Percentiles rank a stretch among this genome's conserved stretches.
phyloP scores from a whole-genome alignment of 2,888 invertebrate species.

The Prosopocoilus inquinatus region DNA sequence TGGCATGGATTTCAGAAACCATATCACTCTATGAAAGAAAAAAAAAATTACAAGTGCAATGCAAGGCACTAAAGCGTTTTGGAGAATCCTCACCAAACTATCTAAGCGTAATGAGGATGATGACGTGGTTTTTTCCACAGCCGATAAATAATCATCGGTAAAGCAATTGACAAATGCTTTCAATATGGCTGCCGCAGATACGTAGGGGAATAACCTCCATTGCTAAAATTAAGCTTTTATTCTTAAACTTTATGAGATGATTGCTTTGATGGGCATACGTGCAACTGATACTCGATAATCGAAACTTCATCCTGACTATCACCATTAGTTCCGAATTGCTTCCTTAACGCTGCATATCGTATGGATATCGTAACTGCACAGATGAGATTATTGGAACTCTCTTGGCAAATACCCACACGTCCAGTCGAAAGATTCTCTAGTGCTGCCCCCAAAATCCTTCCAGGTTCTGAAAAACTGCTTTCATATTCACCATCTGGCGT shows the following conservation, averaged over 20 bases:
- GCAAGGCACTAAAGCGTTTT: not conserved
- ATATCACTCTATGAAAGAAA: constrained; percentile 57
- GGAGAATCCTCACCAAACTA: constrained; percentile 38
- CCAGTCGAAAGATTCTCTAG: constrained; percentile 86
- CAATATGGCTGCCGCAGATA: constrained; percentile 67
- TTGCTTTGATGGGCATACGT: constrained; percentile 55
- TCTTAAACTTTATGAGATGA: not conserved
- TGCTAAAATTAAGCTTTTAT: constrained; percentile 60
- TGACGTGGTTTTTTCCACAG: constrained; percentile 65
- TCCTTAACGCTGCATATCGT: constrained; percentile 75
- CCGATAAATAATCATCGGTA: constrained; percentile 63
- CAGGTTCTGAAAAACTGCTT: constrained; percentile 86
- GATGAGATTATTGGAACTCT: constrained; percentile 66
- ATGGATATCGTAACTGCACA: constrained; percentile 73
- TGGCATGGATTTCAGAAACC: constrained; percentile 69
- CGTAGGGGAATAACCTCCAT: constrained; percentile 77
- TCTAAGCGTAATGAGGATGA: constrained; percentile 34
- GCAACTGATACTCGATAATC: constrained; percentile 79
- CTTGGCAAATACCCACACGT: constrained; percentile 70
- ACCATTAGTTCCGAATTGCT: constrained; percentile 65
- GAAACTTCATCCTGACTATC: constrained; percentile 63
- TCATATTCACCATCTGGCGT: constrained; percentile 84
- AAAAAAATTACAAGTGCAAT: not conserved
- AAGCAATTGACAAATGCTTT: constrained; percentile 66
- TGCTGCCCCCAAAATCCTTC: constrained; percentile 79